These are phyloP conservation scores for Sigmodon hispidus DNA, from an alignment of 2,113 vertebrate genomes.

Conservation along the genomic window DNA sequence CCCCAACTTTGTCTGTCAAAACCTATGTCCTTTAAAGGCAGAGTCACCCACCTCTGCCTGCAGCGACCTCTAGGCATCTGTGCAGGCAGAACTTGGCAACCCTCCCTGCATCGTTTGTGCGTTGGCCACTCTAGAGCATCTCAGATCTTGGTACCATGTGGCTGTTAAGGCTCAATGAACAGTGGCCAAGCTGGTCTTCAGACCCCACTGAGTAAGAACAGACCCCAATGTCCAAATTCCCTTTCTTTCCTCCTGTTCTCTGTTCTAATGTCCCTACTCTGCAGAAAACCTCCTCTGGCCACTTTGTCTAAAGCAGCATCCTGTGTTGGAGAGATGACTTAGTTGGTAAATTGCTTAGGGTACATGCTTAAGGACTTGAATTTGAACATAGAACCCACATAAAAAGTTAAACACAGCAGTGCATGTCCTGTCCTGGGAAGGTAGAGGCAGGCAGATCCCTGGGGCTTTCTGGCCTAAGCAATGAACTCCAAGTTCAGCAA, in stretches of 20 bases:
- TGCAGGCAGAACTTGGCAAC: accelerated
- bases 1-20: neutral
- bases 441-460: neutral
- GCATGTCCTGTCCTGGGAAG: neutral
- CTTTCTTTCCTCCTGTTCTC: neutral
- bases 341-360: no score
- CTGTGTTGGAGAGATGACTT: no score
- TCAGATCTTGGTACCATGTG: neutral
- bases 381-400: neutral
- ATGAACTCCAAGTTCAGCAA: neutral
- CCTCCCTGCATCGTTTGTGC: neutral
- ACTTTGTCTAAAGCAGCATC: neutral
- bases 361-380: neutral
- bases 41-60: no score
- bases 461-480: neutral
- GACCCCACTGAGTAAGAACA: accelerated
- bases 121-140: accelerated
- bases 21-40: neutral
- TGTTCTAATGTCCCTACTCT: neutral
- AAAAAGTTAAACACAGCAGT: neutral
- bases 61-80: neutral
- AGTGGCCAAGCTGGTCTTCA: neutral
- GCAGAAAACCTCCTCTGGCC: neutral
- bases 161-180: no score
- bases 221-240: neutral